Percentiles rank a stretch among this genome's conserved stretches.
Evolutionary conservation across 2,888 invertebrate species (phyloP).

Genomic region (Cantharis nigra): DNA sequence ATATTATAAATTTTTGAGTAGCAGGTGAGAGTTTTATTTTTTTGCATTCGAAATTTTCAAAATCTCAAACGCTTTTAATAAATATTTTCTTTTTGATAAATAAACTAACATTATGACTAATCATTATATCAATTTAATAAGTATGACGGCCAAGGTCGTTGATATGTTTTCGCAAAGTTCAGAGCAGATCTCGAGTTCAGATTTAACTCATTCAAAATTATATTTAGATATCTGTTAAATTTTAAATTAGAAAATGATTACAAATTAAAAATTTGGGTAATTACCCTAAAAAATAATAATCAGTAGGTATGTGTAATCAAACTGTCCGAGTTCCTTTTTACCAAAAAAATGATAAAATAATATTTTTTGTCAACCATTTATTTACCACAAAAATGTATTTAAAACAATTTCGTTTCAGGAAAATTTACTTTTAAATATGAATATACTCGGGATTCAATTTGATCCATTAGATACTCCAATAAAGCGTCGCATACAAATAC

Average conservation of each 20-base stretch:
- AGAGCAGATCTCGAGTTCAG: neutral
- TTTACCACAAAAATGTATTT: too few species aligned
- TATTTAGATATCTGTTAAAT: neutral
- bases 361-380: too few species aligned
- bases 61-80: too few species aligned
- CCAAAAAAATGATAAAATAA: too few species aligned
- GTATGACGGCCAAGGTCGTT: neutral
- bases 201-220: neutral
- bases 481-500: constrained; percentile 80
- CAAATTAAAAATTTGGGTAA: neutral
- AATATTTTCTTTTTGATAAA: too few species aligned
- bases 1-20: neutral
- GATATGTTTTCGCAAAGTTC: neutral
- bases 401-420: neutral
- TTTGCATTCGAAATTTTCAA: too few species aligned
- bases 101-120: neutral
- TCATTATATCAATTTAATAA: neutral
- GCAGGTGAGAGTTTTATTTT: neutral
- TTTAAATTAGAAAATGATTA: neutral
- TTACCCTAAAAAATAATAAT: neutral
- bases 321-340: neutral
- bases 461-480: constrained; percentile 81
- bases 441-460: constrained; percentile 77
- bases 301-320: neutral
- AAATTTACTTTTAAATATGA: constrained; percentile 38